A percentile compares a stretch with the other conserved stretches of the same genome.
Evolutionary conservation across 2,797 vertebrate species (phyloP).

Genomic region (Bradypodion ventrale): DNA sequence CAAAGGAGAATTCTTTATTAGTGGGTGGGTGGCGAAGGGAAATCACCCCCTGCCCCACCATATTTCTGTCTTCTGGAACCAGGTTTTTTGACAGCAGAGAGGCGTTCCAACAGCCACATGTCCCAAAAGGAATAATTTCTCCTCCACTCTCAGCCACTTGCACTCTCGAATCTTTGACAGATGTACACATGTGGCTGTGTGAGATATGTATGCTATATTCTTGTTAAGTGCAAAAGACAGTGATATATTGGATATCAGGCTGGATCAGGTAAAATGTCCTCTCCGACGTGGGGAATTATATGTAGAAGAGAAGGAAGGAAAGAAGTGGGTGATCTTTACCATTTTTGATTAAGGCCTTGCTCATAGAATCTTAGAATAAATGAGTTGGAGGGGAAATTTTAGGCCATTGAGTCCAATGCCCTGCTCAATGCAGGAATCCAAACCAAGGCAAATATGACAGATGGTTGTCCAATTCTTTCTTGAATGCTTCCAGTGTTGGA

Average conservation of each 20-base stretch:
- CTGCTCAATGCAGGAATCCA: no score
- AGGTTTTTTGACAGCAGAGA: slow-evolving; percentile 17
- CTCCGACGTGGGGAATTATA: background rate
- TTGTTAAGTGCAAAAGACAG: background rate
- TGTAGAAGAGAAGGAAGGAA: background rate
- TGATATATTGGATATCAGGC: background rate
- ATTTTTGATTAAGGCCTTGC: no score
- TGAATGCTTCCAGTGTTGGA: no score
- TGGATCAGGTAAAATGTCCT: background rate
- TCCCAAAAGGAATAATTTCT: background rate
- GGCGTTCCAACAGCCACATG: background rate
- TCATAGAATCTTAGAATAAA: no score
- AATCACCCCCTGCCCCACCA: background rate
- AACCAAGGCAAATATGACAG: no score
- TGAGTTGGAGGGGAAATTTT: no score
- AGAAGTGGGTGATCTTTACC: no score
- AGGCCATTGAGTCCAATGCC: no score
- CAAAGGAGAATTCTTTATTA: background rate
- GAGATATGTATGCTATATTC: background rate
- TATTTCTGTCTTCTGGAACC: background rate
- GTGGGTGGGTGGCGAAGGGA: background rate
- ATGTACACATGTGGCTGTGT: background rate
- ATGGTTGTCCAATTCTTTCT: no score
- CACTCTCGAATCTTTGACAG: background rate
- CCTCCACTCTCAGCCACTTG: background rate